phyloP scores from a whole-genome alignment of 2,888 invertebrate species.

The Byasa hedistus region DNA sequence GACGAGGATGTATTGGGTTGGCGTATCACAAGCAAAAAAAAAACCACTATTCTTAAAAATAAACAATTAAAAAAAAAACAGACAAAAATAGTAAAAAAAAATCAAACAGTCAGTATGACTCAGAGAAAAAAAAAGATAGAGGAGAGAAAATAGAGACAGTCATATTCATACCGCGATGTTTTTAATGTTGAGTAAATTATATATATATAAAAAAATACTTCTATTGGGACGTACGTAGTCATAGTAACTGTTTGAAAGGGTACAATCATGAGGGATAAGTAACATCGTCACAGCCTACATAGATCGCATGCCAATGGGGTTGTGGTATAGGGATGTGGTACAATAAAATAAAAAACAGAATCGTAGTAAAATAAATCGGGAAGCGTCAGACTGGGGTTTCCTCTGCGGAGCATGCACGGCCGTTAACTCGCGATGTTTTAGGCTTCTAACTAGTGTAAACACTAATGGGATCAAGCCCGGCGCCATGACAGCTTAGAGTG shows the following conservation, averaged over 20 bases:
- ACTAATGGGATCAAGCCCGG: conserved; percentile 48
- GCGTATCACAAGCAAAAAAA: conserved; percentile 75
- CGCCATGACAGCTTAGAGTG: conserved; percentile 60
- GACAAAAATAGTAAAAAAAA: conserved; percentile 54
- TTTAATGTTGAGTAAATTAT: conserved; percentile 57
- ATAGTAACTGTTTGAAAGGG: conserved; percentile 75
- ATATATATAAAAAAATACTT: conserved; percentile 39
- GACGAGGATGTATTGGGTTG: conserved; percentile 74
- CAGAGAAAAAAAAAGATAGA: conserved; percentile 70
- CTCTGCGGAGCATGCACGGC: conserved; percentile 67
- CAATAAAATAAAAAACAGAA: conserved; percentile 44
- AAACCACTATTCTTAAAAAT: conserved; percentile 68
- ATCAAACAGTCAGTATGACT: conserved; percentile 81
- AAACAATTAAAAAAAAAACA: conserved; percentile 47
- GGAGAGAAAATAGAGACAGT: conserved; percentile 59
- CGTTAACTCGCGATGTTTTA: conserved; percentile 48
- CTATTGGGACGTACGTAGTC: conserved; percentile 58
- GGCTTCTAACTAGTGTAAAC: conserved; percentile 49
- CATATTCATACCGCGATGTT: conserved; percentile 76
- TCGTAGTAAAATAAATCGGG: conserved; percentile 44
- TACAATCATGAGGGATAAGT: conserved; percentile 70
- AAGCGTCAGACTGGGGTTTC: conserved; percentile 69
- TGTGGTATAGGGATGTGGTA: conserved; percentile 41
- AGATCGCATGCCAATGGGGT: conserved; percentile 72
- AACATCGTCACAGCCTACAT: conserved; percentile 75